Evolutionary conservation across 2,797 vertebrate genomes (phyloP), one percentile per base, ranked within the genome.

Genomic region (Myotis myotis): DNA sequence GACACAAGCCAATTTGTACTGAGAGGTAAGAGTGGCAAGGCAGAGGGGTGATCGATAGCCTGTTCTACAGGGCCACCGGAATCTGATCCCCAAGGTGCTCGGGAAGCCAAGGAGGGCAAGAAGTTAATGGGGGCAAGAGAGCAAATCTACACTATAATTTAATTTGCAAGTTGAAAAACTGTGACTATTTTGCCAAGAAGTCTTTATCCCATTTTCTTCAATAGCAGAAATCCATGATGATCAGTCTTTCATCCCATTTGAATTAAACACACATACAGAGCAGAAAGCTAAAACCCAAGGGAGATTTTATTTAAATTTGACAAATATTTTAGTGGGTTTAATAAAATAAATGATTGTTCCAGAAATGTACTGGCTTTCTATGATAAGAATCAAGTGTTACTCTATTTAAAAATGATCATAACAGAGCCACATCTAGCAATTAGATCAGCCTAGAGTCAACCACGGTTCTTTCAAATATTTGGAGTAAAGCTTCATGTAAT

Each of bases 121-220:
- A 93, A 96, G 96, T 93, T 96, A 97, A 97, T 96, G 95, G 91
- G 93, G 62, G 89, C 76, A 95, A 91, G 87, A 96, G 83, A 96
- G 94, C 93, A 96, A 95, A 94, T 95, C 94, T 96, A 95, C 91
- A 94, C 75, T 44, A 44, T 89, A 96, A 97, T 96, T 96, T 96
- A 97, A 97, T 97, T 97, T 96, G 82, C 70, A 94, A 95, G 78
- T 94, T 94, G 70, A 96, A 96, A 97, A 95, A 87, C 87, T 93
- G 75, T 86, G 89, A 95, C 93, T 97, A 84, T 94, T 94, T 96
- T 94, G 81, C 87, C 87, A 95, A 92, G 91, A 93, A 96, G 57
- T 96, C 53, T 92, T 93, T 93, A 87, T 92, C 53, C 33, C 66
- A 86, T 95, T 94, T 95, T 89, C 84, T 95, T 80, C 70, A 33